Evolutionary conservation across 1,140 invertebrate species (phyloP), one percentile per base, ranked within the genome.

Genomic region (Ostrea edulis): DNA sequence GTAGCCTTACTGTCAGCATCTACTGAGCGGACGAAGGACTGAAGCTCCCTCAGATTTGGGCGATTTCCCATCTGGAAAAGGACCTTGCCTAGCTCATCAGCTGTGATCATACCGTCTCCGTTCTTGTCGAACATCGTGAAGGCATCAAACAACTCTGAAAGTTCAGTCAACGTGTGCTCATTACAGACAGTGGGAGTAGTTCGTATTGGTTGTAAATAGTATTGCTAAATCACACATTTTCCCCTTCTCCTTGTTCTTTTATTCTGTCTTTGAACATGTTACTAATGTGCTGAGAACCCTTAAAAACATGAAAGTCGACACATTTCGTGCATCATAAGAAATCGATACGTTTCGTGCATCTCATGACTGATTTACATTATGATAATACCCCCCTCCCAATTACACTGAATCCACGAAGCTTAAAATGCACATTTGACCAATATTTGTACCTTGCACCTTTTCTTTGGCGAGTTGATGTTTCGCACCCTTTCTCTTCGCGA

Each of bases 91-190:
- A 94, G 90, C 84, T 94, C 94, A 5, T 94, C 93, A 22, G 90
- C 90, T 4, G 92, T 94, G 20, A 94, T 94, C 90, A 93, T 98
- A 92, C 98, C 98, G 95, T 99, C 98, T 93, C 98, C 98, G 96
- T 99, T 98, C 96, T 99, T 99, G 96, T 99, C 98, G 95, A 99
- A 99, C 91, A 99, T 98, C 96, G 98, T 97, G 97, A 99, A 99
- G 0, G 92, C 91, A 68, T 94, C 93, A 9, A 92, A 90, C 14
- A 94, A 86, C 81, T 93, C 93, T 94, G 89, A 81, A 4, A 81
- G 14, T 29, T 8, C 14, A 51, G 29, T 81, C 0, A 51, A 9
- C 25, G 1, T 44, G 35, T 5, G 35, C 5, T 44, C 35, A 44
- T 44, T 44, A 44, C 35, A 5, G 5, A 44, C 35, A 44, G 35